Evolutionary conservation across 1,140 invertebrate species (phyloP).

Genomic region (Helicoverpa zea): DNA sequence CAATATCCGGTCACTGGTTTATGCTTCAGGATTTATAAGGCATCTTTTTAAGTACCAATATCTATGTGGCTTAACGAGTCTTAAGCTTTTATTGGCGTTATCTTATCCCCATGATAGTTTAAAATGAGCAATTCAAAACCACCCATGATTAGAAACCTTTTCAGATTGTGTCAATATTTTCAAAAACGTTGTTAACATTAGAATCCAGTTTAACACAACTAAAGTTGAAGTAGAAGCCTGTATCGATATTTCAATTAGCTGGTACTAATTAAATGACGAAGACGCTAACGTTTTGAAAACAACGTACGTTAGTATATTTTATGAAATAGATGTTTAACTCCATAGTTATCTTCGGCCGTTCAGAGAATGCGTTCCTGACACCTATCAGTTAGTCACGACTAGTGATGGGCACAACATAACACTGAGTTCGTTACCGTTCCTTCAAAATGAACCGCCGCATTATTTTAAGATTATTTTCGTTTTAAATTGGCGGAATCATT

Average conservation of each 20-base stretch:
- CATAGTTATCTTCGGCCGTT: no score
- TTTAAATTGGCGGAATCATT: no score
- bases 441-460: no score
- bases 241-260: constrained; percentile 25
- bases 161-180: background rate
- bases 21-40: background rate
- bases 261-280: constrained; percentile 26
- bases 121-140: background rate
- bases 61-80: background rate
- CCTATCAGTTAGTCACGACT: no score
- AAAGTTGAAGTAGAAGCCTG: background rate
- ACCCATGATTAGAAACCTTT: background rate
- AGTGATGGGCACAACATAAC: no score
- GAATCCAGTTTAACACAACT: background rate
- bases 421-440: no score
- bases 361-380: no score
- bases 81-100: background rate
- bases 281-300: constrained; percentile 32
- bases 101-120: background rate
- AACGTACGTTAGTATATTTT: constrained; percentile 35
- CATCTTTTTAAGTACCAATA: no score
- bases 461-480: no score
- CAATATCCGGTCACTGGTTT: background rate
- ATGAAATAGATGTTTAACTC: constrained; percentile 30
- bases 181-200: background rate